These are phyloP conservation scores for Cheilosia grossa DNA, from an alignment of 2,888 invertebrate species.

Conservation along the genomic window DNA sequence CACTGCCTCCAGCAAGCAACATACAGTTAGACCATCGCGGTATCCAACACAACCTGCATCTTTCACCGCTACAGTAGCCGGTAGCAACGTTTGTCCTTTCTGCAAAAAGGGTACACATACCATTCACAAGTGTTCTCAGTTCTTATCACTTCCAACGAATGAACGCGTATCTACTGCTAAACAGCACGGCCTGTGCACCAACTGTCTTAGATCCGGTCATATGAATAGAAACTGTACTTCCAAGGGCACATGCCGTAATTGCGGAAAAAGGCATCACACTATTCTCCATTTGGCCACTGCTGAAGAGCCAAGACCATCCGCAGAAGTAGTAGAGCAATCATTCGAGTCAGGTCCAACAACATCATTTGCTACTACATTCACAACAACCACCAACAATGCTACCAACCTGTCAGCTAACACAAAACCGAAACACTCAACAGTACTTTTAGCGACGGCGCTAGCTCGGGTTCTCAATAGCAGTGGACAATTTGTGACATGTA, in stretches of 20 bases:
- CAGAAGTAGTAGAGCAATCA: too few species aligned
- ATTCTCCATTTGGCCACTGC: not conserved
- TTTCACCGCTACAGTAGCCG: conserved; percentile 1
- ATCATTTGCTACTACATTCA: too few species aligned
- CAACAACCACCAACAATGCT: too few species aligned
- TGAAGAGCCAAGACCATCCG: too few species aligned
- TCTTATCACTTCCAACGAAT: not conserved
- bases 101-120: too few species aligned
- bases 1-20: not conserved
- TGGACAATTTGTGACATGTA: too few species aligned
- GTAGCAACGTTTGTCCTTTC: too few species aligned
- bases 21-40: not conserved
- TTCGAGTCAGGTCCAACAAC: too few species aligned
- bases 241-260: conserved; percentile 1
- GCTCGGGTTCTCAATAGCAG: too few species aligned
- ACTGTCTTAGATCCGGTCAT: not conserved
- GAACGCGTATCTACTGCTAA: not conserved
- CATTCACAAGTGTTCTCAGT: not conserved
- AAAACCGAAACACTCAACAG: too few species aligned
- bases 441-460: too few species aligned
- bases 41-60: not conserved
- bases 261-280: not conserved
- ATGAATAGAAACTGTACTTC: not conserved
- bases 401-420: too few species aligned
- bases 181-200: not conserved